Base-by-base conservation (phyloP, 1,140 invertebrate species). In the Bombus ignitus region DNA sequence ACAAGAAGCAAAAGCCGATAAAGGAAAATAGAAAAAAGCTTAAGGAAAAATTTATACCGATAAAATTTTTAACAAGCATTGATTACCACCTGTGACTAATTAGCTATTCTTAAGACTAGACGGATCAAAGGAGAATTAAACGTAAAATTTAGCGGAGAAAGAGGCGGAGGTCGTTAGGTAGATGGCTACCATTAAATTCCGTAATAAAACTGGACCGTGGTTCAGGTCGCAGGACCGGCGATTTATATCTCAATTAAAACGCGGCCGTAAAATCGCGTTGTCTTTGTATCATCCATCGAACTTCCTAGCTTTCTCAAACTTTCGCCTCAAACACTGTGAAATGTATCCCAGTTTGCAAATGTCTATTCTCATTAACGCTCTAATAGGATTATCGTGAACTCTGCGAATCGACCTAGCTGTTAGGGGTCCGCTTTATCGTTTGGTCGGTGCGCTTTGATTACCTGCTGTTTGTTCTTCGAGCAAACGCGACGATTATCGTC, bases 171-270 rank as follows among this genome's bases (percentile, higher is more conserved):
- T 79, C 47, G 62, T 57, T 57, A n/a, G 35, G 57, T 81, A 85
- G 80, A 47, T 18, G 42, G n/a, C 28, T n/a, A 70, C 44, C 13
- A 47, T 74, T 84, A 86, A 82, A 82, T 79, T 71, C 32, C 66
- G 47, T 79, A 86, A 86, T 82, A 59, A 89, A 88, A 89, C 76
- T 88, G 83, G 62, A 89, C 75, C 78, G 78, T 86, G 79, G 66
- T 53, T 86, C 32, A 44, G 70, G 66, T 65, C 39, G 44, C 71
- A 32, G 47, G 12, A n/a, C 65, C 44, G 44, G 65, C 79, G 78
- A 88, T 89, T 89, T 86, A 88, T 88, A 88, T 82, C 71, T 70
- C 78, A 78, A 89, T 89, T 89, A 88, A 89, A 88, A 81, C 57
- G 32, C 73, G 73, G 9, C 37, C 13, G 22, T 15, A 65, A 65